A percentile compares a stretch with the other conserved stretches of the same genome.
Conservation (phyloP, 2,113 vertebrate genomes). For the human (Homo sapiens) region DNA sequence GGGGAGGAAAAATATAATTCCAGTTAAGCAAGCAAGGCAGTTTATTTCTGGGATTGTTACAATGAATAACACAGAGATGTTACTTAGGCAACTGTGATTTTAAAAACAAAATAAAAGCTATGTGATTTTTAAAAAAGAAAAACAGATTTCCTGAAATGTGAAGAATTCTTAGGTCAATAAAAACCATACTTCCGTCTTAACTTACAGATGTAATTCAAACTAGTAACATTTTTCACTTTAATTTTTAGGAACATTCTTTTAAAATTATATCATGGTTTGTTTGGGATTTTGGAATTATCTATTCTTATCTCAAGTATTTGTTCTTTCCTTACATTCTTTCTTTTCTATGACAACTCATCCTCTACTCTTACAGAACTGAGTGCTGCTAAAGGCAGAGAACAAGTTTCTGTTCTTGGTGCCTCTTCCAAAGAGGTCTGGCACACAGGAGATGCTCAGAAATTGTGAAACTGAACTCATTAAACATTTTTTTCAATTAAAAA, state of each 20-base stretch:
- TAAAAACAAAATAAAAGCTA: not conserved
- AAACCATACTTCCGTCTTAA: not conserved
- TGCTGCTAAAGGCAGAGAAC: not conserved
- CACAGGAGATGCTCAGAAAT: not conserved
- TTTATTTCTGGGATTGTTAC: not conserved
- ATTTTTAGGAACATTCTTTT: conserved; percentile 36
- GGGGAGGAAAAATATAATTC: not conserved
- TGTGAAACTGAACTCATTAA: not conserved
- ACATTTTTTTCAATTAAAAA: conserved; percentile 29
- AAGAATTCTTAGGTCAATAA: conserved; percentile 32
- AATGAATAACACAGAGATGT: not conserved
- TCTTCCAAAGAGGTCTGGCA: not conserved
- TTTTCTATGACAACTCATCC: not conserved
- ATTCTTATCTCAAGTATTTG: not conserved
- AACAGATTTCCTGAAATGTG: not conserved
- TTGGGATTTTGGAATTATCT: not conserved
- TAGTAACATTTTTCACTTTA: not conserved
- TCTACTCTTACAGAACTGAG: not conserved
- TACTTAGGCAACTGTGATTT: not conserved
- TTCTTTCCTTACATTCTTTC: not conserved
- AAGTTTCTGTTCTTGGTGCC: not conserved
- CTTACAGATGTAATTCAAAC: not conserved
- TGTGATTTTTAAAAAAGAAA: not conserved
- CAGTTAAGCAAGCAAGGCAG: not conserved
- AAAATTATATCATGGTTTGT: not conserved